A percentile compares a stretch with the other conserved stretches of the same genome.
phyloP scores from a whole-genome alignment of 2,797 vertebrate species.

The Anguilla megastoma region DNA sequence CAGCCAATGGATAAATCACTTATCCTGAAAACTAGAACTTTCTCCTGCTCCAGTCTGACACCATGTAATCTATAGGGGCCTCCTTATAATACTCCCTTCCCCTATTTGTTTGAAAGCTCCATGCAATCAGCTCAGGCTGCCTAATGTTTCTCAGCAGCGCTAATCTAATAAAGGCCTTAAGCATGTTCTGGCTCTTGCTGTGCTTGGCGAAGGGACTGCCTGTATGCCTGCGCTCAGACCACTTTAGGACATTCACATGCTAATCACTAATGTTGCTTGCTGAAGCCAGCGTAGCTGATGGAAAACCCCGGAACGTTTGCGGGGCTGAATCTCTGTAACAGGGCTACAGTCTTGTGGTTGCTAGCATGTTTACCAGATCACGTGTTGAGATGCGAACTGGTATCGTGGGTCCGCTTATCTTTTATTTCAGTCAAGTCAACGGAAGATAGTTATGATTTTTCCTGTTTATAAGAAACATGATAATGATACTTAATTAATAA shows the following conservation, averaged over 20 bases:
- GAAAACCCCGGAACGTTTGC: neutral
- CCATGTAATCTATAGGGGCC: slow-evolving; percentile 39
- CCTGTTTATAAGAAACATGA: neutral
- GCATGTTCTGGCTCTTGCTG: neutral
- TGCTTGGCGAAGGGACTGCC: neutral
- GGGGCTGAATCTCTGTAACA: neutral
- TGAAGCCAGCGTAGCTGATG: neutral
- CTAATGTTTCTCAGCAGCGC: slow-evolving; percentile 1
- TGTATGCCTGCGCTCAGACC: neutral
- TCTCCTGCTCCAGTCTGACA: slow-evolving; percentile 40
- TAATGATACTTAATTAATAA: neutral
- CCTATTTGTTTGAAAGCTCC: neutral
- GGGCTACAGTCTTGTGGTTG: neutral
- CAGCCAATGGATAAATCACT: slow-evolving; percentile 52
- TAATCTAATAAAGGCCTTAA: slow-evolving; percentile 14
- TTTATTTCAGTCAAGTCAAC: neutral
- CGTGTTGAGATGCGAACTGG: neutral
- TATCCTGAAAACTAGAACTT: slow-evolving; percentile 49
- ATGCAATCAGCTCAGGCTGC: slow-evolving; percentile 6
- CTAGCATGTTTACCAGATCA: neutral
- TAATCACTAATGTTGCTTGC: neutral
- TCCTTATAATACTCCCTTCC: neutral
- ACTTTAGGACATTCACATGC: neutral
- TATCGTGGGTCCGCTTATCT: neutral
- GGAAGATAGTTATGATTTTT: neutral